phyloP scores from a whole-genome alignment of 2,797 vertebrate genomes.

The Miopithecus talapoin region DNA sequence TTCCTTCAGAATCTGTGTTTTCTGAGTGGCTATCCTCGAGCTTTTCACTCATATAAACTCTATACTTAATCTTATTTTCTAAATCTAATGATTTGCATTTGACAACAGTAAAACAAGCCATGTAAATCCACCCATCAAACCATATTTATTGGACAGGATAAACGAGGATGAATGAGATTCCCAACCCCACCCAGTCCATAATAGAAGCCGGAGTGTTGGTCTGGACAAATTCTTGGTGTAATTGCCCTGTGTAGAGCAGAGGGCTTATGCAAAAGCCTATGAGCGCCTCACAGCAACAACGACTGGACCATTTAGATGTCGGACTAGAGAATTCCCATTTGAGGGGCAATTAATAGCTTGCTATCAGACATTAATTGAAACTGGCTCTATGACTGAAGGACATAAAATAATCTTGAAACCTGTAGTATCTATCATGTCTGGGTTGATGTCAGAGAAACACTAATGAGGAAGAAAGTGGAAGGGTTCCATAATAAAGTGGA shows the following conservation, averaged over 20 bases:
- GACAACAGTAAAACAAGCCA: not conserved
- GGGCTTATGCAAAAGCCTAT: not conserved
- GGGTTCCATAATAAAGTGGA: not conserved
- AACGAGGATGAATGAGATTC: not conserved
- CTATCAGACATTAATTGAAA: not conserved
- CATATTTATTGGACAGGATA: not conserved
- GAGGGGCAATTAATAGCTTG: not conserved
- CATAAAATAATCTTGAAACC: not conserved
- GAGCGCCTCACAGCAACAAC: not conserved
- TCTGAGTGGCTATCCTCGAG: too few relatives aligned
- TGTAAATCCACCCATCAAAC: not conserved
- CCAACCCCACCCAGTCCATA: not conserved
- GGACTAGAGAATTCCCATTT: not conserved
- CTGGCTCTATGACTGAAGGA: not conserved
- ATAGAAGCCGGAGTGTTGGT: not conserved
- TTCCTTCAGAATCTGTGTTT: too few relatives aligned
- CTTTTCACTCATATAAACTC: too few relatives aligned
- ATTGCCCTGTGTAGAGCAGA: not conserved
- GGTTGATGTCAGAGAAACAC: not conserved
- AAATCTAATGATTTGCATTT: too few relatives aligned
- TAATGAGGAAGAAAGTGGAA: not conserved
- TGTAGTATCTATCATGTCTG: not conserved
- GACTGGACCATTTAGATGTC: not conserved
- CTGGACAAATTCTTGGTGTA: not conserved
- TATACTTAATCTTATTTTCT: too few relatives aligned